Conservation (phyloP, 1,140 invertebrate genomes). For the Cotesia glomerata region DNA sequence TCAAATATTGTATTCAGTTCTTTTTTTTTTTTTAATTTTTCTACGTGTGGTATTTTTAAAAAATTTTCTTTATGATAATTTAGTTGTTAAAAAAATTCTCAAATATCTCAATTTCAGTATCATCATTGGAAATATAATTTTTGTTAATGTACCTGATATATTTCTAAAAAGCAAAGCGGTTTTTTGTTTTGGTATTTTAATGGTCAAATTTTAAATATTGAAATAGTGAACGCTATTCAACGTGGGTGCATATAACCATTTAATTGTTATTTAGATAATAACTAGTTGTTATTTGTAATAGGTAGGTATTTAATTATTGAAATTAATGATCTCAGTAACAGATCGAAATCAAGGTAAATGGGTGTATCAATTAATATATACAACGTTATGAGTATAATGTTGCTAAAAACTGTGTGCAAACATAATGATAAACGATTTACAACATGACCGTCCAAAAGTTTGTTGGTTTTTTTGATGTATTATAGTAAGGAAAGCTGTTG, state of each 20-base stretch:
- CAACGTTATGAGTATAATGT: neutral
- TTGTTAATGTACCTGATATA: too few relatives aligned
- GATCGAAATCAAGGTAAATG: neutral
- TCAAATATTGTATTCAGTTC: too few relatives aligned
- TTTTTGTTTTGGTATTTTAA: too few relatives aligned
- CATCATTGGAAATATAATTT: too few relatives aligned
- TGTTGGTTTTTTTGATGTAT: slow-evolving; percentile 45
- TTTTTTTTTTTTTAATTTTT: too few relatives aligned
- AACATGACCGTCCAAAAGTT: slow-evolving; percentile 45
- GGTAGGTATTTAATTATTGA: neutral
- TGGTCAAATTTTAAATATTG: too few relatives aligned
- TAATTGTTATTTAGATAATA: neutral
- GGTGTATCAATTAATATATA: neutral
- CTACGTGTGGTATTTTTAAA: too few relatives aligned
- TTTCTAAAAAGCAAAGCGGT: too few relatives aligned
- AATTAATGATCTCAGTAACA: neutral
- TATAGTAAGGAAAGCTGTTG: slow-evolving; percentile 32
- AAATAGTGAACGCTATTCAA: neutral
- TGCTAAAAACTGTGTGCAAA: neutral
- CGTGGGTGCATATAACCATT: neutral
- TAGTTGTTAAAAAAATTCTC: too few relatives aligned
- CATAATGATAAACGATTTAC: neutral
- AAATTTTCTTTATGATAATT: too few relatives aligned
- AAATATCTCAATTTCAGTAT: too few relatives aligned
- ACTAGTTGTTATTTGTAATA: neutral